phyloP scores from a whole-genome alignment of 2,113 vertebrate species.

The Toxostoma redivivum region DNA sequence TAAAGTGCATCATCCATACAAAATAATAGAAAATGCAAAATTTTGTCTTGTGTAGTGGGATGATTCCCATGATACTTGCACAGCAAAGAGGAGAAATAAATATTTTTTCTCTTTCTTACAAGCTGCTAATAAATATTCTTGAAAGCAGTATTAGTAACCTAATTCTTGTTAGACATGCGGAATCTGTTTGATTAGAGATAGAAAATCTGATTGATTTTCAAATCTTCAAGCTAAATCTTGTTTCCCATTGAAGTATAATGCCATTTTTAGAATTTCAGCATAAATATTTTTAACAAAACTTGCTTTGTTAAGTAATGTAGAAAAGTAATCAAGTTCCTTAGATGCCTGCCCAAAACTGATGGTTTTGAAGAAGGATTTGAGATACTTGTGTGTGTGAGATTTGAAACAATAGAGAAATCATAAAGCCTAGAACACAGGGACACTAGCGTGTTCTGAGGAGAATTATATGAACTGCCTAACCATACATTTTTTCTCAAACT shows the following conservation, averaged over 20 bases:
- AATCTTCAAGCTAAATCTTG: neutral
- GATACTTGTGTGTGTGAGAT: neutral
- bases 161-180: neutral
- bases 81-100: neutral
- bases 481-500: neutral
- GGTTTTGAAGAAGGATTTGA: neutral
- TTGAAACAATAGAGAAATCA: neutral
- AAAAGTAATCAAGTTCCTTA: neutral
- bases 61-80: neutral
- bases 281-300: conserved; percentile 15
- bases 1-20: neutral
- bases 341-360: neutral
- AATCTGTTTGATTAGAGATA: neutral
- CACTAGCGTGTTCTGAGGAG: neutral
- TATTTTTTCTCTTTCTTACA: neutral
- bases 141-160: neutral
- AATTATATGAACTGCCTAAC: neutral
- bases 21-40: neutral
- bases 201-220: neutral
- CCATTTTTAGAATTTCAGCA: conserved; percentile 6
- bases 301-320: neutral
- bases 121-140: neutral
- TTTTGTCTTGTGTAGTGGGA: neutral
- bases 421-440: neutral
- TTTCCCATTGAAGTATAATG: neutral